phyloP scores from a whole-genome alignment of 2,888 invertebrate genomes.

The Nebria salina region DNA sequence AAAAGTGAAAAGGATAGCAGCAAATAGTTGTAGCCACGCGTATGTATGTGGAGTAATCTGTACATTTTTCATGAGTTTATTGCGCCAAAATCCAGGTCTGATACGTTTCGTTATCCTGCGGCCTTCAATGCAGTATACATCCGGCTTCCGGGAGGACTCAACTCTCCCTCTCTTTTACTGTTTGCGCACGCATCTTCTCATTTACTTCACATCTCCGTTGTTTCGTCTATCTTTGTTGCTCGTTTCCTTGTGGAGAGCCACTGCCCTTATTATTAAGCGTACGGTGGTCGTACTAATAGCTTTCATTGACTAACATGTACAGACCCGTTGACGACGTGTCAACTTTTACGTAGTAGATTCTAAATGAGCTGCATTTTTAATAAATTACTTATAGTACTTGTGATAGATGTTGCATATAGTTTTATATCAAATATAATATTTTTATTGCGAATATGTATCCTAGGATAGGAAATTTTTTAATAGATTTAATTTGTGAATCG shows the following conservation, averaged over 20 bases:
- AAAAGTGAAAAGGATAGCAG: neutral
- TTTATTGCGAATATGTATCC: no score
- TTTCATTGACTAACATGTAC: neutral
- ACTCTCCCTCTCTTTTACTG: neutral
- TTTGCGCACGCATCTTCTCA: neutral
- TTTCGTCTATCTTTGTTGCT: neutral
- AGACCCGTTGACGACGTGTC: no score
- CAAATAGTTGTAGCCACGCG: neutral
- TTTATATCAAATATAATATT: no score
- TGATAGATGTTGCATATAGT: no score
- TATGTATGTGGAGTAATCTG: slow-evolving; percentile 14
- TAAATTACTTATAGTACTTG: no score
- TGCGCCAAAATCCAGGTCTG: slow-evolving; percentile 25
- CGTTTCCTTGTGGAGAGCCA: neutral
- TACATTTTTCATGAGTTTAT: slow-evolving; percentile 34
- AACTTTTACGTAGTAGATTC: no score
- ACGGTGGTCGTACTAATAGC: neutral
- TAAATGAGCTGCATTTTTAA: no score
- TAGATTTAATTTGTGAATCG: no score
- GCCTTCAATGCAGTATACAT: neutral
- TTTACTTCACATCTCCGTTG: neutral
- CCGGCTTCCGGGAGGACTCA: neutral
- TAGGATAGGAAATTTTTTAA: no score
- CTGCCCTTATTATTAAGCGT: neutral
- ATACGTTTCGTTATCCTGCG: neutral